These are phyloP conservation scores for Drosophila fungiperda DNA, from an alignment of 2,888 invertebrate genomes.

Conservation along the genomic window DNA sequence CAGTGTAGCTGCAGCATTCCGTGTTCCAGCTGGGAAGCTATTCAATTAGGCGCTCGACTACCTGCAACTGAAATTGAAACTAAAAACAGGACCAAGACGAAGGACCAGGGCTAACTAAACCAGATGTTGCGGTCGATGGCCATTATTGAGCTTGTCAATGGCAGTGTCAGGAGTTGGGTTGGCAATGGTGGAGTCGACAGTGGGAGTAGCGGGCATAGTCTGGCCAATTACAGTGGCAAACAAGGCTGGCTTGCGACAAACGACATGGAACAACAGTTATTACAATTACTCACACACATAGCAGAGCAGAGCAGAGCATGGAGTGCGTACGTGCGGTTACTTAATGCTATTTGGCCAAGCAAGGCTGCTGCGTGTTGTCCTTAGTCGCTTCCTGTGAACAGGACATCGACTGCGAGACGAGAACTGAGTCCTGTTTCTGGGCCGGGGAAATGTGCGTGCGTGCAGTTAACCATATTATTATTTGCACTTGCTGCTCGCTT, in stretches of 20 bases:
- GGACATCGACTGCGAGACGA: not conserved
- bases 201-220: conserved; percentile 35
- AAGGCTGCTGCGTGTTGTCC: conserved; percentile 68
- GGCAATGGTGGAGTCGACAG: not conserved
- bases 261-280: conserved; percentile 71
- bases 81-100: conserved; percentile 39
- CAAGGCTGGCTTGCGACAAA: conserved; percentile 51
- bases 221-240: conserved; percentile 74
- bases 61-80: conserved; percentile 38
- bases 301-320: not conserved
- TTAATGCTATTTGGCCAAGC: conserved; percentile 72
- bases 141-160: conserved; percentile 78
- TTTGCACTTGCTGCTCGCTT: conserved; percentile 72
- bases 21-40: conserved; percentile 28
- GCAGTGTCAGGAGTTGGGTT: conserved; percentile 26
- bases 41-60: conserved; percentile 65
- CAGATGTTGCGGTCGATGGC: conserved; percentile 78
- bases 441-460: conserved; percentile 51
- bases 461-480: conserved; percentile 77
- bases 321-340: conserved; percentile 70
- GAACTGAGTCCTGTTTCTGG: conserved; percentile 14
- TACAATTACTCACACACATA: conserved; percentile 59
- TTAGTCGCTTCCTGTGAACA: conserved; percentile 49
- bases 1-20: conserved; percentile 24
- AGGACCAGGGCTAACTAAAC: conserved; percentile 48